phyloP scores from a whole-genome alignment of 2,113 vertebrate species.

The Elanoides forficatus region DNA sequence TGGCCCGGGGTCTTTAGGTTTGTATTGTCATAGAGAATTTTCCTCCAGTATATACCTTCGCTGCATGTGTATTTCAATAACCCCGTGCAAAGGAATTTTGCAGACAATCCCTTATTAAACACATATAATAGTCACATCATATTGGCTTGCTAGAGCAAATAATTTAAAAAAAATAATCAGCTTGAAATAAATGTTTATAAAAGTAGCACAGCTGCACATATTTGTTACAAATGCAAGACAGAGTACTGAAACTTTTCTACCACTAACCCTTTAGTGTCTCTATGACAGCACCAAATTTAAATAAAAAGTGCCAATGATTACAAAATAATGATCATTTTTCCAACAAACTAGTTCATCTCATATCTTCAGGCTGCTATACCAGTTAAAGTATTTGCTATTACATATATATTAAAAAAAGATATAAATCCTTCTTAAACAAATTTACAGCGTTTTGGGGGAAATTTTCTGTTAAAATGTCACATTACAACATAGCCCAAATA shows the following conservation, averaged over 20 bases:
- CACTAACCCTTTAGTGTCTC: slow-evolving; percentile 48
- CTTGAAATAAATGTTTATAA: slow-evolving; percentile 63
- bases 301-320: not conserved
- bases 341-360: not conserved
- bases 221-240: slow-evolving; percentile 53
- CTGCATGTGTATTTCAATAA: not conserved
- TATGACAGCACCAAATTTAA: slow-evolving; percentile 2
- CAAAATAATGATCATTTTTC: not conserved
- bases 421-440: not conserved
- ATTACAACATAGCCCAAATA: slow-evolving; percentile 42
- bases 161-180: slow-evolving; percentile 56
- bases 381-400: not conserved
- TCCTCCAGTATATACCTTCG: not conserved
- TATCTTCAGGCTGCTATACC: not conserved
- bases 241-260: slow-evolving; percentile 22
- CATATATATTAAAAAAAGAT: not conserved
- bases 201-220: slow-evolving; percentile 65
- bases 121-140: slow-evolving; percentile 11
- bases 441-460: not conserved
- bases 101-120: slow-evolving; percentile 20
- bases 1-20: not conserved
- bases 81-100: not conserved
- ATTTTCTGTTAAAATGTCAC: slow-evolving; percentile 47
- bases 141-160: slow-evolving; percentile 5
- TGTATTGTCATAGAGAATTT: not conserved